Evolutionary conservation across 2,888 invertebrate species (phyloP), one percentile per base, ranked within the genome.

Genomic region (Ceraclea dissimilis): DNA sequence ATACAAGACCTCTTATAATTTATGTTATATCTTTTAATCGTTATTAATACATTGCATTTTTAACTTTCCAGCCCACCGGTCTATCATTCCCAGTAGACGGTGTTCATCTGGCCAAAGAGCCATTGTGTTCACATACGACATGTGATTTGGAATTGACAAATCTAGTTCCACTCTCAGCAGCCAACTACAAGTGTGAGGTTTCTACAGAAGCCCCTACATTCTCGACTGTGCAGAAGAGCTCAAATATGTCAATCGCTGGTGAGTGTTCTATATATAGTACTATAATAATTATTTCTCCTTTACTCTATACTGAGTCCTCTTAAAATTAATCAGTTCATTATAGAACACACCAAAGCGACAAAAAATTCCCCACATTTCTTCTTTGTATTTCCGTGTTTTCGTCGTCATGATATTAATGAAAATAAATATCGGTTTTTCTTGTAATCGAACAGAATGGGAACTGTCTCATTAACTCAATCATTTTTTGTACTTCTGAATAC

Each of bases 141-240:
- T 74, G 74, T 63, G 68, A 68, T 61, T 67, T 78, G 51, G 66
- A 67, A 18, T 66, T 78, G 44, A 67, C 65, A 11, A 65, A 71
- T 8, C 66, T 78, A 44, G 68, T 67, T 44, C 65, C 70, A 62
- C 64, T 64, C 59, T 67, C 67, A 6, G 65, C 66, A 8, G 79
- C 79, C 6, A 70, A 71, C 10, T 80, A 78, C 66, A 66, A 75
- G 44, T 79, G 79, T 64, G 79, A 79, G 64, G 74, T 79, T 13
- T 79, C 79, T 51, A 73, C 74, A 49, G 77, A 79, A 64, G 74
- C 72, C 1, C 79, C 78, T 1, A 70, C 74, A 26, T 79, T 78
- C 63, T 66, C 73, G 56, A 67, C 76, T 46, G 75, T 71, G 1
- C 71, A 75, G 17, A 68, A 71, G 58, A 73, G 71, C 18, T 70